Conservation (phyloP, 2,888 invertebrate species). For the Rambutsinella grinnellia region DNA sequence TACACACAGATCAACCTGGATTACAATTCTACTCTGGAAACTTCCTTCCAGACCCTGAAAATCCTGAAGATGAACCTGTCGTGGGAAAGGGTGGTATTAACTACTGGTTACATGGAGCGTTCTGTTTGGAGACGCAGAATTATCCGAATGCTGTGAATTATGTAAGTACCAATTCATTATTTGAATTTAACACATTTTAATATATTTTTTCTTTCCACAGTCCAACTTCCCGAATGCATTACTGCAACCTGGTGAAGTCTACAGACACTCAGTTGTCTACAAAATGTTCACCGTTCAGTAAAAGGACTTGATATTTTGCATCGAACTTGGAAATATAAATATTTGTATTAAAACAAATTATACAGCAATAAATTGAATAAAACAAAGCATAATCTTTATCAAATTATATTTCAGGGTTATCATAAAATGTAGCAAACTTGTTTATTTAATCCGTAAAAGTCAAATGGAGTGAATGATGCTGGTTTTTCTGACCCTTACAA, state of each 20-base stretch:
- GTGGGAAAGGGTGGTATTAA: constrained; percentile 78
- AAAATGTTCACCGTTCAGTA: constrained; percentile 69
- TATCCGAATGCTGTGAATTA: constrained; percentile 92
- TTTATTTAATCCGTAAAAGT: no score
- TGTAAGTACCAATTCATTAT: constrained; percentile 71
- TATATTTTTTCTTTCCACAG: constrained; percentile 71
- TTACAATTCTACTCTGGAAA: constrained; percentile 92
- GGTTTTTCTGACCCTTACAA: no score
- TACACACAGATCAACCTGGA: constrained; percentile 89
- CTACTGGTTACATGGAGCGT: constrained; percentile 83
- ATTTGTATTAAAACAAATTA: no score
- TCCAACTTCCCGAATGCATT: constrained; percentile 81
- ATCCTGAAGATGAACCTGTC: constrained; percentile 71
- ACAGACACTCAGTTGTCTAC: constrained; percentile 80
- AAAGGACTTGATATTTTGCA: no score
- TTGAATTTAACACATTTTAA: constrained; percentile 5
- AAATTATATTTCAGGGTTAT: no score
- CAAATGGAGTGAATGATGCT: no score
- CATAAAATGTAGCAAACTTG: no score
- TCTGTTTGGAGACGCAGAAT: constrained; percentile 93
- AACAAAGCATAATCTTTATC: no score
- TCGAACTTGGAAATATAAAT: no score
- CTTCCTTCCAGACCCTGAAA: constrained; percentile 73
- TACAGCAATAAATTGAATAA: no score
- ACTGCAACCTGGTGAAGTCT: constrained; percentile 79